phyloP scores from a whole-genome alignment of 2,113 vertebrate species.

The Cebidichthys violaceus region DNA sequence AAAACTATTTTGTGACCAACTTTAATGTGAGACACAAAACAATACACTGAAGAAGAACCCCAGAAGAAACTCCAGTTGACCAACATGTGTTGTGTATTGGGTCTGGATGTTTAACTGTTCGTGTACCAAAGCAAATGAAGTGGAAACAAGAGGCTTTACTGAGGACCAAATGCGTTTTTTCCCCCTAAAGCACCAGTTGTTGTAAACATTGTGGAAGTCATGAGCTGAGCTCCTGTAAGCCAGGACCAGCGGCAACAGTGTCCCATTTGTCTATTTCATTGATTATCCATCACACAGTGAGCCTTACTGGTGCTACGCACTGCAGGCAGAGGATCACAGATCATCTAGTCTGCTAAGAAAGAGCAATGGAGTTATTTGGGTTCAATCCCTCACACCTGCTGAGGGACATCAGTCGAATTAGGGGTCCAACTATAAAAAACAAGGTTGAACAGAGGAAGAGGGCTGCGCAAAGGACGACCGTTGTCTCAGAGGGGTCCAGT shows the following conservation, averaged over 20 bases:
- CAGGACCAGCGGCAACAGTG: background rate
- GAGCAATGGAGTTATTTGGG: constrained; percentile 5
- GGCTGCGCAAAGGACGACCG: background rate
- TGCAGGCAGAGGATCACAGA: constrained; percentile 14
- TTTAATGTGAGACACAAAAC: background rate
- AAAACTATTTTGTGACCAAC: no score
- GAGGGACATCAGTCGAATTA: constrained; percentile 20
- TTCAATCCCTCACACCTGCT: background rate
- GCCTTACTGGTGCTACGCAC: background rate
- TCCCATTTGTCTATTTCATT: constrained; percentile 33
- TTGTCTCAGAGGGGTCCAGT: background rate
- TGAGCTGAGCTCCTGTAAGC: constrained; percentile 24
- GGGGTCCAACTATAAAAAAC: background rate
- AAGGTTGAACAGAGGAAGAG: background rate
- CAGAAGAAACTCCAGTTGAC: background rate
- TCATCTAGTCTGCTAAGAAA: constrained; percentile 21
- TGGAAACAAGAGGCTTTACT: background rate
- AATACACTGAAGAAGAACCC: background rate
- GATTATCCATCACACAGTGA: constrained; percentile 53
- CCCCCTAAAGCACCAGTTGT: background rate
- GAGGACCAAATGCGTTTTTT: background rate
- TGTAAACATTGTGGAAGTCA: constrained; percentile 9
- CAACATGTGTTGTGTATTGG: background rate
- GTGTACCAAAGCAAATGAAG: background rate
- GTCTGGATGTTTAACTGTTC: background rate